phyloP scores from a whole-genome alignment of 1,140 invertebrate genomes.

The Eurosta solidaginis region DNA sequence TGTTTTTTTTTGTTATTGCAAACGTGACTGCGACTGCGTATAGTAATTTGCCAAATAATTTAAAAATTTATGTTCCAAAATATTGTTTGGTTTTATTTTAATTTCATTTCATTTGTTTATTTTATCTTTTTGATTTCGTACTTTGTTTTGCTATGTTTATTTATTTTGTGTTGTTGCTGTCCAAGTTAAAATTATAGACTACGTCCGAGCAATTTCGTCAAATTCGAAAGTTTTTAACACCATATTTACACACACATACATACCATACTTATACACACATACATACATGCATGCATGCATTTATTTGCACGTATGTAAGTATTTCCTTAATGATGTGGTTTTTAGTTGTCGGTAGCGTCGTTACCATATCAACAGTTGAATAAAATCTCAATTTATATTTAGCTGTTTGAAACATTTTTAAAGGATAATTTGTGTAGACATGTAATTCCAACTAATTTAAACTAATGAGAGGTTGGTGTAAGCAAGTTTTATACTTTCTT shows the following conservation, averaged over 20 bases:
- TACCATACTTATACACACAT: not conserved
- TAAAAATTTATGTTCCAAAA: slow-evolving; percentile 17
- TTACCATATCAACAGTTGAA: too few species aligned
- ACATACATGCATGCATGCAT: too few species aligned
- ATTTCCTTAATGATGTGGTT: too few species aligned
- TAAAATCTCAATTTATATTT: too few species aligned
- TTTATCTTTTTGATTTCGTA: not conserved
- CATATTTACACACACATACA: not conserved
- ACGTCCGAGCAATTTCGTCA: slow-evolving; percentile 4
- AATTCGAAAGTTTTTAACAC: not conserved
- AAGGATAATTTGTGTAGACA: too few species aligned
- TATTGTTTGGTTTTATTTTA: not conserved
- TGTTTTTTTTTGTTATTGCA: not conserved
- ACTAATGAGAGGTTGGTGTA: too few species aligned
- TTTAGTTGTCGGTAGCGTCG: too few species aligned
- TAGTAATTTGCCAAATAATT: slow-evolving; percentile 1
- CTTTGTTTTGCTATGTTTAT: not conserved
- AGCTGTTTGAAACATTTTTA: too few species aligned
- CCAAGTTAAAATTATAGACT: slow-evolving; percentile 26
- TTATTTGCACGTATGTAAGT: too few species aligned
- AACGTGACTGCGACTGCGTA: not conserved
- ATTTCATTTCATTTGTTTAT: not conserved
- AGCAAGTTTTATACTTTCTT: too few species aligned
- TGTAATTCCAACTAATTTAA: too few species aligned
- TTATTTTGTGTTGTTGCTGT: not conserved